Conservation (phyloP, 2,113 vertebrate species). For the Regulus satrapa region DNA sequence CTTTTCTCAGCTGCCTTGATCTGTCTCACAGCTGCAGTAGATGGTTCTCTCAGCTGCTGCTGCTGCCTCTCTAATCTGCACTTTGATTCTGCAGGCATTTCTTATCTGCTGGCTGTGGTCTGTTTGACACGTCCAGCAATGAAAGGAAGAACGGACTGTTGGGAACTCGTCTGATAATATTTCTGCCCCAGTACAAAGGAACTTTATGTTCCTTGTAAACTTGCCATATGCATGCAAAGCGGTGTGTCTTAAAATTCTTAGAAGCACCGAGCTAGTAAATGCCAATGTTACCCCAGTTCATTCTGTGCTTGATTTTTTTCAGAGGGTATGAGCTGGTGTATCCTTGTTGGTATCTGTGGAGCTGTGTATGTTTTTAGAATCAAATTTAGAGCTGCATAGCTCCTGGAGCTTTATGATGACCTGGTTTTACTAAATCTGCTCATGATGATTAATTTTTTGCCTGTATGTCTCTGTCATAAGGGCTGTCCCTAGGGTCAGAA, state of each 20-base stretch:
- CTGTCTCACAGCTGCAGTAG: neutral
- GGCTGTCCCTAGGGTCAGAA: neutral
- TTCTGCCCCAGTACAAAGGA: neutral
- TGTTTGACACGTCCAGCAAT: neutral
- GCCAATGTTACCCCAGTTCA: neutral
- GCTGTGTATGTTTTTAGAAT: neutral
- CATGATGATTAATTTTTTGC: neutral
- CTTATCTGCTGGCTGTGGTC: constrained; percentile 40
- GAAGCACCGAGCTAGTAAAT: neutral
- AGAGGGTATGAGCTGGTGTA: neutral
- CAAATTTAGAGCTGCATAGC: neutral
- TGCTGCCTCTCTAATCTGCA: neutral
- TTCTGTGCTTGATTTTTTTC: neutral
- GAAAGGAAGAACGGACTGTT: neutral
- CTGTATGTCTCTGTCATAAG: neutral
- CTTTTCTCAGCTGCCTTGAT: constrained; percentile 1
- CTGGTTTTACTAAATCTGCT: neutral
- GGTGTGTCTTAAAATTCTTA: neutral
- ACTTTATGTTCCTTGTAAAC: neutral
- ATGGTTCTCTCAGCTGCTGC: constrained; percentile 1
- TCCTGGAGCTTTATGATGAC: neutral
- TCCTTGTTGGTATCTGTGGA: neutral
- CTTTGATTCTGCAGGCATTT: constrained; percentile 23
- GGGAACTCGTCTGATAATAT: neutral
- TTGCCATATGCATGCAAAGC: neutral